phyloP scores from a whole-genome alignment of 2,113 vertebrate genomes.

The Stigmatopora argus region DNA sequence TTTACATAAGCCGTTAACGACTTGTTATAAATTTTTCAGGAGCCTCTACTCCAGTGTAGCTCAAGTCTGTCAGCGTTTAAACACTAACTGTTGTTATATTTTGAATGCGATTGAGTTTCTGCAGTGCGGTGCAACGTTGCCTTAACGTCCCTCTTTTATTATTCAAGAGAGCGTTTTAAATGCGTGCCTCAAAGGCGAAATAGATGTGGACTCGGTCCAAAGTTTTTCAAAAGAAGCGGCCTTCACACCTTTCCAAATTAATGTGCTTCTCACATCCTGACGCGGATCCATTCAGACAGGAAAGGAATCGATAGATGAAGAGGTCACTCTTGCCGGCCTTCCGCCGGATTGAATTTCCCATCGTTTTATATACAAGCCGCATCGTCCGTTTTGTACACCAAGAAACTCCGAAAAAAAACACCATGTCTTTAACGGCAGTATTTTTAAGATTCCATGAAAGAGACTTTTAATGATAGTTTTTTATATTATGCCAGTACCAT shows the following conservation, averaged over 20 bases:
- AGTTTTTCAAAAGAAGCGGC: conserved; percentile 35
- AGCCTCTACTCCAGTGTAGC: too few relatives aligned
- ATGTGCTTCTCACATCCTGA: conserved; percentile 49
- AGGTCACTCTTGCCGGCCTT: conserved; percentile 42
- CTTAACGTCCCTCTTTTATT: neutral
- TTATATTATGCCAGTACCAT: neutral
- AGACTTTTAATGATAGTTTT: neutral
- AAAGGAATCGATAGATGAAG: conserved; percentile 55
- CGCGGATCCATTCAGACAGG: conserved; percentile 36
- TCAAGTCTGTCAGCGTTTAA: too few relatives aligned
- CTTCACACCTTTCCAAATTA: conserved; percentile 43
- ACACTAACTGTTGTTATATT: too few relatives aligned
- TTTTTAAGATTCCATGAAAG: neutral
- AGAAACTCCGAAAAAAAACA: conserved; percentile 14
- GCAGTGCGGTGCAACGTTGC: neutral
- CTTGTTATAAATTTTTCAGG: too few relatives aligned
- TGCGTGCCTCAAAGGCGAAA: neutral
- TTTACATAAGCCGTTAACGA: too few relatives aligned
- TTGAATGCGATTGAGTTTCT: neutral
- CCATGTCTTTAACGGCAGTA: neutral
- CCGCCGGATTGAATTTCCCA: conserved; percentile 47
- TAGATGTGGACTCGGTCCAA: conserved; percentile 8
- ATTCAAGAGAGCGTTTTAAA: neutral
- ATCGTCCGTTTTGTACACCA: conserved; percentile 27
- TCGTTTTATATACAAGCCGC: conserved; percentile 51